Evolutionary conservation across 2,113 vertebrate genomes (phyloP).

Genomic region (Tylochromis polylepis): DNA sequence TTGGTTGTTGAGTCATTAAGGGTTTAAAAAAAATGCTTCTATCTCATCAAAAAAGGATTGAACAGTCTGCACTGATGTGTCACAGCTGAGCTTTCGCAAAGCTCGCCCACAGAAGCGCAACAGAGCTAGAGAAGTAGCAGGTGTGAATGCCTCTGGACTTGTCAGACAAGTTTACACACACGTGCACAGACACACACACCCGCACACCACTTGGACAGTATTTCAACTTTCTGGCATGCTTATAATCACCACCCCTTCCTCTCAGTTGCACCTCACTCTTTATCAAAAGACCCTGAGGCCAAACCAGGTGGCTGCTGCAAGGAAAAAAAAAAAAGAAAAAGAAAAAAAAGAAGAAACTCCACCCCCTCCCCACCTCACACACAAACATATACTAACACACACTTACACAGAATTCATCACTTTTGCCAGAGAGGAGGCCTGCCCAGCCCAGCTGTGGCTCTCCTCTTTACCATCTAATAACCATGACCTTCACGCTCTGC

Average conservation of each 20-base stretch:
- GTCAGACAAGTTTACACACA: not conserved
- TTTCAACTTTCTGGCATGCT: constrained; percentile 26
- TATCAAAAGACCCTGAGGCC: constrained; percentile 40
- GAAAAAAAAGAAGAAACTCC: constrained; percentile 14
- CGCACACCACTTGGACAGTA: constrained; percentile 18
- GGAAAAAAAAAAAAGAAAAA: constrained; percentile 24
- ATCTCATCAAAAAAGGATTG: constrained; percentile 65
- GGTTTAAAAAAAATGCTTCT: constrained; percentile 29
- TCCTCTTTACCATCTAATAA: constrained; percentile 69
- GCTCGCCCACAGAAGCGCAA: constrained; percentile 43
- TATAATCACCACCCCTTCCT: constrained; percentile 29
- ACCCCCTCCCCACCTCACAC: not conserved
- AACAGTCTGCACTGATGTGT: constrained; percentile 40
- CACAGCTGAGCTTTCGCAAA: constrained; percentile 37
- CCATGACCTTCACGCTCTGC: constrained; percentile 71
- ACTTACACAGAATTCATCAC: constrained; percentile 57
- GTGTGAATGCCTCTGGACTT: constrained; percentile 44
- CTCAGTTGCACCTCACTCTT: constrained; percentile 40
- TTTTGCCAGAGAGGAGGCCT: constrained; percentile 52
- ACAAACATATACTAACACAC: constrained; percentile 17
- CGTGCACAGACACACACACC: not conserved
- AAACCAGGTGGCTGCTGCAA: constrained; percentile 57
- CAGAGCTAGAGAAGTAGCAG: constrained; percentile 37
- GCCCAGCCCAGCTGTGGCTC: constrained; percentile 67
- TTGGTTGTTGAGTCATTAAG: constrained; percentile 29